Conservation (phyloP, 2,113 vertebrate species). For the Trematomus loennbergii region DNA sequence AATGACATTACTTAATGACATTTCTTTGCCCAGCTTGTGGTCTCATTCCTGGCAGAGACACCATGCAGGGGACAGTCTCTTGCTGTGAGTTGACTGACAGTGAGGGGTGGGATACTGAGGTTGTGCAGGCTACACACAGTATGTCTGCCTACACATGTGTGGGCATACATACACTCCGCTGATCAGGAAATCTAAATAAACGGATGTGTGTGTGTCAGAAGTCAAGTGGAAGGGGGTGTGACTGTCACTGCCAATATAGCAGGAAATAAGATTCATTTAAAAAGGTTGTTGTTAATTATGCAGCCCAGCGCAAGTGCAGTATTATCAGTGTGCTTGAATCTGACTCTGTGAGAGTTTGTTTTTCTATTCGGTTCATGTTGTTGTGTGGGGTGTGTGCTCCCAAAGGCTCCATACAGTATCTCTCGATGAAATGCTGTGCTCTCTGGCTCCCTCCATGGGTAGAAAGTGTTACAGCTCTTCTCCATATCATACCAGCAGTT, state of each 20-base stretch:
- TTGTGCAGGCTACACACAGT: slow-evolving; percentile 30
- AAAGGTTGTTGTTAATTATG: slow-evolving; percentile 48
- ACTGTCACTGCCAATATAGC: slow-evolving; percentile 14
- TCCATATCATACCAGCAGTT: background rate
- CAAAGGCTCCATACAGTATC: slow-evolving; percentile 35
- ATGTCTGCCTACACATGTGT: slow-evolving; percentile 40
- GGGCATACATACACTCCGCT: slow-evolving; percentile 1
- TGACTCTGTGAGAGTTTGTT: slow-evolving; percentile 37
- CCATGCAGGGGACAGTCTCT: slow-evolving; percentile 62
- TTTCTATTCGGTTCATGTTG: slow-evolving; percentile 49
- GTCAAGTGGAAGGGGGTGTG: background rate
- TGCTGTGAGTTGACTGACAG: slow-evolving; percentile 73
- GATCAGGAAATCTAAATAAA: slow-evolving; percentile 27
- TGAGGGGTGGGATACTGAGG: slow-evolving; percentile 46
- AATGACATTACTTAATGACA: slow-evolving; percentile 81
- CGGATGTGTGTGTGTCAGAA: slow-evolving; percentile 12
- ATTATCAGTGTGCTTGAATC: slow-evolving; percentile 53
- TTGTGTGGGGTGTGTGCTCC: slow-evolving; percentile 67
- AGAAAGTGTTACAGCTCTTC: slow-evolving; percentile 35
- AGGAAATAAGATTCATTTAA: slow-evolving; percentile 9
- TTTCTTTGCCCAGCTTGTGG: slow-evolving; percentile 67
- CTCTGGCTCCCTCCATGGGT: slow-evolving; percentile 80
- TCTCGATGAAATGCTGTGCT: slow-evolving; percentile 53
- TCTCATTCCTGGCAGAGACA: slow-evolving; percentile 69
- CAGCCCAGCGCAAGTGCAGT: slow-evolving; percentile 42